These are phyloP conservation scores for Lutjanus campechanus DNA, from an alignment of 2,797 vertebrate genomes.

Conservation along the genomic window DNA sequence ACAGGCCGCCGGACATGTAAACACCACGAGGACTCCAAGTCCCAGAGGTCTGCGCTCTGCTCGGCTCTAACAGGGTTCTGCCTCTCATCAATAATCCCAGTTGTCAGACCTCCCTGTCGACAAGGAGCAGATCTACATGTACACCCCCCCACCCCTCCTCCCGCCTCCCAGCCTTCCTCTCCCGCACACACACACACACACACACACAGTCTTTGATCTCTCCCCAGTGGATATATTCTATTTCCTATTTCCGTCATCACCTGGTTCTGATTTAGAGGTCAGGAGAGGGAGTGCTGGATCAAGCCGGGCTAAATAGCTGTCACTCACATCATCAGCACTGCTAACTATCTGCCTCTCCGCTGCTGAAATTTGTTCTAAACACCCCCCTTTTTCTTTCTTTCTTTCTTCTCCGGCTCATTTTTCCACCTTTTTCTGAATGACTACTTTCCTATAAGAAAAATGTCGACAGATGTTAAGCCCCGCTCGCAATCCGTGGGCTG, in stretches of 20 bases:
- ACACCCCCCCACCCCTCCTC: not conserved
- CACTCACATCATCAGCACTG: slow-evolving; percentile 54
- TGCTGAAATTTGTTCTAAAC: slow-evolving; percentile 38
- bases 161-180: not conserved
- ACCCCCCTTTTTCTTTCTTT: not conserved
- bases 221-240: slow-evolving; percentile 75
- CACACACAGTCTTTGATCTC: slow-evolving; percentile 63
- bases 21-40: slow-evolving; percentile 59
- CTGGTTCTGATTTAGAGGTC: slow-evolving; percentile 82
- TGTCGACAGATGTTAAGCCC: slow-evolving; percentile 43
- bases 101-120: slow-evolving; percentile 81
- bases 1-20: slow-evolving; percentile 40
- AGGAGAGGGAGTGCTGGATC: slow-evolving; percentile 62
- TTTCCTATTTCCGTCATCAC: slow-evolving; percentile 79
- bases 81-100: slow-evolving; percentile 81
- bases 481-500: slow-evolving; percentile 26
- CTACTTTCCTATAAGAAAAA: slow-evolving; percentile 18
- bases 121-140: slow-evolving; percentile 74
- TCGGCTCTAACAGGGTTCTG: slow-evolving; percentile 69
- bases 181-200: not conserved
- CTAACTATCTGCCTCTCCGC: slow-evolving; percentile 43
- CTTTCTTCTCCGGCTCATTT: not conserved
- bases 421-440: slow-evolving; percentile 8
- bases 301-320: slow-evolving; percentile 69
- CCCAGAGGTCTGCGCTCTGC: slow-evolving; percentile 69